A percentile compares a stretch with the other conserved stretches of the same genome.
Conservation (phyloP, 30 jellyfish, hydroid and myxozoan genomes). For the Sanderia malayensis region DNA sequence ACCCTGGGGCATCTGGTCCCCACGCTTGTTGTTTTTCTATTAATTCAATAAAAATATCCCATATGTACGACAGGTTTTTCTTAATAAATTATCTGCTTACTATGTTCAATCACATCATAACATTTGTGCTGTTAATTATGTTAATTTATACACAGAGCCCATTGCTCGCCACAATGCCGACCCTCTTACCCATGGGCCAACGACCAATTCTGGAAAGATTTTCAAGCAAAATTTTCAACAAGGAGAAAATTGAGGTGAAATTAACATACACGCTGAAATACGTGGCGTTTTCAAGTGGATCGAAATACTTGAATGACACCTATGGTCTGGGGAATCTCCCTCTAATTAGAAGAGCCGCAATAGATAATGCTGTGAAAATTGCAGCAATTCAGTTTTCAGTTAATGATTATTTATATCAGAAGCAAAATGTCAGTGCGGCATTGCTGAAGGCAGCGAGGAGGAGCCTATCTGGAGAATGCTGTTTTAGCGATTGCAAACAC, state of each 20-base stretch:
- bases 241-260: slow-evolving; percentile 53
- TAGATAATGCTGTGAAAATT: slow-evolving; percentile 56
- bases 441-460: slow-evolving; percentile 44
- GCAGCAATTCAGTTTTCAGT: slow-evolving; percentile 50
- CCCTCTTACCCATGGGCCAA: too few relatives aligned
- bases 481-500: slow-evolving; percentile 36
- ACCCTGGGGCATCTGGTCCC: too few relatives aligned
- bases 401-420: slow-evolving; percentile 38
- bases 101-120: too few relatives aligned
- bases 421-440: slow-evolving; percentile 33
- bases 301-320: slow-evolving; percentile 53
- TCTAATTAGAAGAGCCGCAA: slow-evolving; percentile 36
- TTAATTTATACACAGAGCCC: too few relatives aligned
- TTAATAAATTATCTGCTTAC: too few relatives aligned
- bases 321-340: slow-evolving; percentile 63
- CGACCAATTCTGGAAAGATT: too few relatives aligned
- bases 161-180: too few relatives aligned
- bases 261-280: slow-evolving; percentile 54
- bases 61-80: too few relatives aligned
- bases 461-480: slow-evolving; percentile 53
- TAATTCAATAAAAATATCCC: too few relatives aligned
- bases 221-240: slow-evolving; percentile 52
- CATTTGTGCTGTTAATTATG: too few relatives aligned
- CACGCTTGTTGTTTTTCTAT: too few relatives aligned
- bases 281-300: slow-evolving; percentile 48